Evolutionary conservation across 1,140 invertebrate genomes (phyloP).

Genomic region (Contarinia nasturtii): DNA sequence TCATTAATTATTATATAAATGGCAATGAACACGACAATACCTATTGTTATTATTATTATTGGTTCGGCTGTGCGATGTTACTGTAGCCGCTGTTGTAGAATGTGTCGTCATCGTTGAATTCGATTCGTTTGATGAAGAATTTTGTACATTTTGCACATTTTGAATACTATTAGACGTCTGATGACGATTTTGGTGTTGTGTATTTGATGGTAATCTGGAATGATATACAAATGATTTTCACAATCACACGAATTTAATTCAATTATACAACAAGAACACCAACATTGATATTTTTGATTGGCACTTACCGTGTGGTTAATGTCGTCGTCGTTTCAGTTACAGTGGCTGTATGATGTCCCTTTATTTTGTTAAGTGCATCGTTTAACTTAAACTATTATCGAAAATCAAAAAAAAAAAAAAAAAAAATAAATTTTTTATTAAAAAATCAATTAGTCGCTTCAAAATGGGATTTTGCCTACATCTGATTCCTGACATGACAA

Average conservation of each 20-base stretch:
- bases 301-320: too few relatives aligned
- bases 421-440: not conserved
- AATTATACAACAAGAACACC: too few relatives aligned
- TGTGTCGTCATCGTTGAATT: not conserved
- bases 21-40: not conserved
- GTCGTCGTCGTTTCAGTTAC: too few relatives aligned
- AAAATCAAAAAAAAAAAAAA: not conserved
- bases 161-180: too few relatives aligned
- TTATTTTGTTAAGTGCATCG: conserved; percentile 22
- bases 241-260: too few relatives aligned
- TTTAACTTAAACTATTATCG: conserved; percentile 20
- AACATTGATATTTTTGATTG: too few relatives aligned
- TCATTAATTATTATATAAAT: not conserved
- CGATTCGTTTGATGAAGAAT: too few relatives aligned
- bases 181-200: not conserved
- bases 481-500: conserved; percentile 39
- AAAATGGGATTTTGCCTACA: conserved; percentile 23
- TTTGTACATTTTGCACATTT: too few relatives aligned
- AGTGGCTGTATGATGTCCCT: conserved; percentile 8
- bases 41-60: not conserved
- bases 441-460: not conserved
- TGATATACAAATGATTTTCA: too few relatives aligned
- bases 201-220: not conserved
- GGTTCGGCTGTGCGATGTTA: conserved; percentile 3
- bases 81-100: not conserved